A percentile compares a stretch with the other conserved stretches of the same genome.
phyloP scores from a whole-genome alignment of 2,888 invertebrate species.

The Calliphora vomitoria region DNA sequence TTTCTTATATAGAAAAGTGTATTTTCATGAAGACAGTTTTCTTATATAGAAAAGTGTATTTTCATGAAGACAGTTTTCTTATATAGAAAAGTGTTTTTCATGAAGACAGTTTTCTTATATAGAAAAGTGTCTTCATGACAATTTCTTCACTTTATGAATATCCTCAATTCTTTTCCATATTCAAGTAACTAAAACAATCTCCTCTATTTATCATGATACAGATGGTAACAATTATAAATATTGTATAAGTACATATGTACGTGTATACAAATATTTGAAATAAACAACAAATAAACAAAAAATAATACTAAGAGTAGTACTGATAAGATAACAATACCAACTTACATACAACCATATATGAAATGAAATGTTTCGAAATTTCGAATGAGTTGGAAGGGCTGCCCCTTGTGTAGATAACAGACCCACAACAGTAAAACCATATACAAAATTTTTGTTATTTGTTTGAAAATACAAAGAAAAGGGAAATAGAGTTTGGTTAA shows the following conservation, averaged over 20 bases:
- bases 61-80: too few species aligned
- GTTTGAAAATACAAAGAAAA: not conserved
- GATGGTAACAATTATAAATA: constrained; percentile 4
- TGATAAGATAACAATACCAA: constrained; percentile 8
- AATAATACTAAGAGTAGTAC: too few species aligned
- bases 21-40: too few species aligned
- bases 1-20: too few species aligned
- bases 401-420: not conserved
- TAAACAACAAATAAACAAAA: not conserved
- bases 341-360: not conserved
- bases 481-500: not conserved
- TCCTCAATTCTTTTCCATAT: too few species aligned
- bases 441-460: not conserved
- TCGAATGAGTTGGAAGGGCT: not conserved
- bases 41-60: too few species aligned
- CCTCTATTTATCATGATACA: not conserved
- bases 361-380: too few species aligned
- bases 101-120: too few species aligned
- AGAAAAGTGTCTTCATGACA: too few species aligned
- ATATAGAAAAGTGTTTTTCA: too few species aligned
- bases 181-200: not conserved
- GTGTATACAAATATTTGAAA: not conserved
- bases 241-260: not conserved
- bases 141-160: too few species aligned
- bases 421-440: not conserved